phyloP scores from a whole-genome alignment of 2,113 vertebrate genomes.

The Proterorhinus semilunaris region DNA sequence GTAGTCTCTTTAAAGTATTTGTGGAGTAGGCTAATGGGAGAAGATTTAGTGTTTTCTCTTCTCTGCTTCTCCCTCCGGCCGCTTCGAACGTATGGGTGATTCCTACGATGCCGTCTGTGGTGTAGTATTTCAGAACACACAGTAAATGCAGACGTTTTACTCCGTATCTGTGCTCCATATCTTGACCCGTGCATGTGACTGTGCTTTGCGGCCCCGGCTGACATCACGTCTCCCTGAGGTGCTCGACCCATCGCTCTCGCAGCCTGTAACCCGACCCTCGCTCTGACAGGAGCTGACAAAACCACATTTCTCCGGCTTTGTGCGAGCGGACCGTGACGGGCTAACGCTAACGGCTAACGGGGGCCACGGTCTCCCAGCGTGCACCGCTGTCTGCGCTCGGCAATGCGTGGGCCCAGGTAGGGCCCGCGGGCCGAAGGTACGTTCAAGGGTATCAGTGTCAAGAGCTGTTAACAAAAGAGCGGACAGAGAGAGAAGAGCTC shows the following conservation, averaged over 20 bases:
- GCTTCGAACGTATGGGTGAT: too few species aligned
- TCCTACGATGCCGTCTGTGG: too few species aligned
- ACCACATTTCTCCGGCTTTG: background rate
- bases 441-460: background rate
- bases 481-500: background rate
- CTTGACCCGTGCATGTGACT: too few species aligned
- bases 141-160: too few species aligned
- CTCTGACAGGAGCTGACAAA: slow-evolving; percentile 5
- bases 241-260: background rate
- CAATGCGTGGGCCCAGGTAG: background rate
- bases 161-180: too few species aligned
- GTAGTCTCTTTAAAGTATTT: too few species aligned
- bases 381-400: background rate
- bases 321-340: background rate
- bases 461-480: background rate
- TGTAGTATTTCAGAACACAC: too few species aligned
- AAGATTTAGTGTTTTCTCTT: too few species aligned
- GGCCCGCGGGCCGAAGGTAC: background rate
- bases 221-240: background rate
- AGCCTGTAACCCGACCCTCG: background rate
- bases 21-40: too few species aligned
- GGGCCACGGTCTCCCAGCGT: background rate
- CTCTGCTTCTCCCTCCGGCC: too few species aligned
- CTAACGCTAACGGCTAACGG: background rate
- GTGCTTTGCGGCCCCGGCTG: too few species aligned